Base-by-base conservation (phyloP, 1,140 invertebrate genomes). In the Sminthurides bifidus region DNA sequence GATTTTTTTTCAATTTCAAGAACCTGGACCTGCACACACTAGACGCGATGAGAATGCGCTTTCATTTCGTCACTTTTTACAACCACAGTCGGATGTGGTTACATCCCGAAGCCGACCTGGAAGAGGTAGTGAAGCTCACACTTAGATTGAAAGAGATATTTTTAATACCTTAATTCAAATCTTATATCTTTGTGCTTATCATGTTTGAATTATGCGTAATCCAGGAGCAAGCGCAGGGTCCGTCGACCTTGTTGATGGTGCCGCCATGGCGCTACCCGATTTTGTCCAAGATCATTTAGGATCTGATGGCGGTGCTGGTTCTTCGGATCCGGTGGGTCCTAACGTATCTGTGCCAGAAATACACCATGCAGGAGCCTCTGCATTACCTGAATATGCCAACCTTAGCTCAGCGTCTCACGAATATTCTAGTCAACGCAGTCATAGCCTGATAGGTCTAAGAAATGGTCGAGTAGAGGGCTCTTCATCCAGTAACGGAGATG, bases 211-310 rank as follows among this genome's bases (percentile, higher is more conserved):
- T 21, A 6, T 24, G 6, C 15, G 5, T 41, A 38, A 5, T 23
- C 48, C 3, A 58, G 56, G 46, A 40, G 26, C 17, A 0, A 33
- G 58, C 38, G 8, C 40, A 27, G 61, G 46, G 29, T 33, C 54
- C 17, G 57, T 63, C 15, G 61, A 63, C 35, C 43, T 63, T 2
- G 61, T 63, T 3, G 61, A 63, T 43, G 51, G 30, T n/a, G 38
- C 52, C 15, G 19, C 49, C 17, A 29, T 30, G 19, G 59, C 74
- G 52, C 61, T 79, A 17, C 77, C 77, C 6, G 77, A 79, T 59
- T 79, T 79, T 68, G 77, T 79, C 10, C 77, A 78, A 59, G 77
- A 79, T 68, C 76, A 79, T 66, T 65, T 79, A 30, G 73, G 77
- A 79, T 59, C 75, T 75, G 56, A 78, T 77, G 68, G 70, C 71